Base-by-base conservation (phyloP, 2,797 vertebrate genomes). In the Scarus forsteni region DNA sequence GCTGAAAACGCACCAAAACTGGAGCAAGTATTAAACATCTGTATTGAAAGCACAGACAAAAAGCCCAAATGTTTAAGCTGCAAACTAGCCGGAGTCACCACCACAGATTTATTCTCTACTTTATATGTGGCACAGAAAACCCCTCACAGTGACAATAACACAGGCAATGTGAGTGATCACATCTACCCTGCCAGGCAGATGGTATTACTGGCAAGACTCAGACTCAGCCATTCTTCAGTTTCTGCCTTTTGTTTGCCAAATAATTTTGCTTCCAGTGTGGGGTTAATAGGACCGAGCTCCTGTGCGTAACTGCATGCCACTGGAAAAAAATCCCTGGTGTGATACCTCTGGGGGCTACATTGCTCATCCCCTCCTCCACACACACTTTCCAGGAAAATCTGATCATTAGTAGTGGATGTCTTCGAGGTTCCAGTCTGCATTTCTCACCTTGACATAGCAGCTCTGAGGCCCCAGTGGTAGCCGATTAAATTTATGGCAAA, bases 401-500 rank as follows among this genome's bases (percentile, higher is more conserved):
- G 71, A 80, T 89, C 77, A 87, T 91, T 88, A 87, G 83, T 54
- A 52, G 63, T 42, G 49, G 60, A 83, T 73, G 61, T 85, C 76
- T 80, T 78, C 27, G 53, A 71, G 83, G 77, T 75, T 66, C 46
- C 66, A 78, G 75, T 78, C 73, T 66, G 70, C 63, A 79, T 85
- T 79, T 63, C 68, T 89, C 81, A 86, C 86, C 83, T 88, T 82
- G 82, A 89, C 84, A 71, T 85, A 60, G 60, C 19, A 70, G 60
- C 78, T 81, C 60, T 44, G 7, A 27, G 48, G 77, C 68, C 58
- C 59, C 70, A 42, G 19, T 55, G 60, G 50, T 53, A 11, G 19
- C 12, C 35, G 44, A 80, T 83, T 61, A 53, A 58, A 84, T 87
- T 66, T 60, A 77, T 79, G 60, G 61, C 64, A 75, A 83, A 79